A percentile compares a stretch with the other conserved stretches of the same genome.
Evolutionary conservation across 2,888 invertebrate species (phyloP).

Genomic region (Tanaodytes sp.): DNA sequence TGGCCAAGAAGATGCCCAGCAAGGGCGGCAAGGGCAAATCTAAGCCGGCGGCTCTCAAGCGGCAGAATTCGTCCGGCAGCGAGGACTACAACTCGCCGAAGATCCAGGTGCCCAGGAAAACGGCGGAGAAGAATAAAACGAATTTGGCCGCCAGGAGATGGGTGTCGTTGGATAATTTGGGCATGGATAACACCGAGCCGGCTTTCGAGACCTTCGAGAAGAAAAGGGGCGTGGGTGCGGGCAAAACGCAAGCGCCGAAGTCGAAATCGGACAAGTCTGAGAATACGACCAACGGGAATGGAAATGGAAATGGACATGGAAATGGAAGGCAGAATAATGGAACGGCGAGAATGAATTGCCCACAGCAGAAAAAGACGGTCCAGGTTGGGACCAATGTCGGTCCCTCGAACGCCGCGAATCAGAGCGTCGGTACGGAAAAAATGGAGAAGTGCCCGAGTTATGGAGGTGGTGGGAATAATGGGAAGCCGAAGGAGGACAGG

Average conservation of each 20-base stretch:
- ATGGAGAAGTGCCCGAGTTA: conserved; percentile 67
- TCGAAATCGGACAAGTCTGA: conserved; percentile 70
- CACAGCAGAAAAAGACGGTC: conserved; percentile 65
- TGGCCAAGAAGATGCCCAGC: conserved; percentile 71
- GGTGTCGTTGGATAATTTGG: conserved; percentile 72
- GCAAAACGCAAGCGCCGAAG: conserved; percentile 47
- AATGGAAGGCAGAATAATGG: conserved; percentile 70
- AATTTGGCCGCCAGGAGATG: conserved; percentile 72
- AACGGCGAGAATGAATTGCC: conserved; percentile 61
- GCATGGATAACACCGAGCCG: conserved; percentile 58
- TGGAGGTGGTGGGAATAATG: neutral
- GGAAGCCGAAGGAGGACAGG: conserved; percentile 73
- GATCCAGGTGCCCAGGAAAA: conserved; percentile 67
- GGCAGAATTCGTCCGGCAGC: conserved; percentile 76
- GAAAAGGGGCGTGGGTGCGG: conserved; percentile 61
- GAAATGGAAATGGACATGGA: conserved; percentile 42
- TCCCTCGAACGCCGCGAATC: conserved; percentile 64
- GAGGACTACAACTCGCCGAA: conserved; percentile 73
- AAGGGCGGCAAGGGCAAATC: conserved; percentile 70
- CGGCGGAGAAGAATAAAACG: conserved; percentile 69
- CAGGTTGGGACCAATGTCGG: conserved; percentile 68
- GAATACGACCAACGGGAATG: conserved; percentile 56
- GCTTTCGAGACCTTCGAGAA: conserved; percentile 68
- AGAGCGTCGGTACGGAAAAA: conserved; percentile 62
- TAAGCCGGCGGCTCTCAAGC: conserved; percentile 72